Percentiles rank a stretch among this genome's conserved stretches.
Evolutionary conservation across 2,113 vertebrate genomes (phyloP).

Genomic region (Protobothrops mucrosquamatus): DNA sequence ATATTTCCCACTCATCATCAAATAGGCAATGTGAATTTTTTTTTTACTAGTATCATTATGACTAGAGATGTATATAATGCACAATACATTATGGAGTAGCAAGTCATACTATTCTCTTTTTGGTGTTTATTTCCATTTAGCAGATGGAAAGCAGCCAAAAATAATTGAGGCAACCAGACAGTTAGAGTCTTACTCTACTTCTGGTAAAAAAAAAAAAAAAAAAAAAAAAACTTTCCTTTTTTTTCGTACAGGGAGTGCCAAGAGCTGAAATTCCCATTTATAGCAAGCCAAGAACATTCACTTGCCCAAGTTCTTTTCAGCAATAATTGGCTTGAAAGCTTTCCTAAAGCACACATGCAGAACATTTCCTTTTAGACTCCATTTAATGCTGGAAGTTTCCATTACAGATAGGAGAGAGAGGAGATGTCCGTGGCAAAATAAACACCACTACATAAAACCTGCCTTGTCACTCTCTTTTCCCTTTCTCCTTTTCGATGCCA

Average conservation of each 20-base stretch:
- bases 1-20: background rate
- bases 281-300: constrained; percentile 1
- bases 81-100: background rate
- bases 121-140: background rate
- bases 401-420: background rate
- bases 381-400: background rate
- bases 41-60: background rate
- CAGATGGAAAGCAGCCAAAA: background rate
- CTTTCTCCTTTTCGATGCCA: background rate
- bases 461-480: background rate
- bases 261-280: constrained; percentile 43
- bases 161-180: background rate
- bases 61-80: background rate
- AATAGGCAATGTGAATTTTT: background rate
- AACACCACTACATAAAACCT: background rate
- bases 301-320: constrained; percentile 40
- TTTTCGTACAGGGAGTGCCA: constrained; percentile 14
- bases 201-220: background rate
- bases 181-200: constrained; percentile 1
- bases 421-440: background rate
- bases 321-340: constrained; percentile 21
- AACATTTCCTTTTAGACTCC: constrained; percentile 12
- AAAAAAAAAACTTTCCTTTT: background rate
- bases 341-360: background rate
- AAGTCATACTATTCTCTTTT: background rate